A percentile compares a stretch with the other conserved stretches of the same genome.
Evolutionary conservation across 2,797 vertebrate genomes (phyloP).

Genomic region (Amphiprion clarkii): DNA sequence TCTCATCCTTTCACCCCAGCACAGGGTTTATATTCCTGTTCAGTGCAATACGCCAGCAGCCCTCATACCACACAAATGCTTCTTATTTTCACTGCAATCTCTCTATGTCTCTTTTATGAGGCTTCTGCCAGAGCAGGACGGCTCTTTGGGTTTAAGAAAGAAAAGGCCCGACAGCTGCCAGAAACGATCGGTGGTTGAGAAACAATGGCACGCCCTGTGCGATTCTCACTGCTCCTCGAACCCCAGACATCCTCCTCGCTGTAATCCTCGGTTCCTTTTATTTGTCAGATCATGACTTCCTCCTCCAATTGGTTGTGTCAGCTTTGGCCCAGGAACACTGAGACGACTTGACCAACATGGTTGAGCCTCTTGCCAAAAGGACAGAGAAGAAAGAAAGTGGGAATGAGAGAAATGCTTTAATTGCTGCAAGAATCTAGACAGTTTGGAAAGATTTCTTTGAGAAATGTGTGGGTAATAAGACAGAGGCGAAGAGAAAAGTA

Average conservation of each 20-base stretch:
- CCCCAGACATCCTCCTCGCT: slow-evolving; percentile 76
- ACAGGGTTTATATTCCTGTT: slow-evolving; percentile 72
- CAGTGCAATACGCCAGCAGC: slow-evolving; percentile 69
- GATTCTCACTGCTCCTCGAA: slow-evolving; percentile 78
- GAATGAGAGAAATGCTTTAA: slow-evolving; percentile 84
- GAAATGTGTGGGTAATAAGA: slow-evolving; percentile 79
- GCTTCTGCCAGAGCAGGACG: slow-evolving; percentile 74
- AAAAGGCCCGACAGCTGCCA: slow-evolving; percentile 78
- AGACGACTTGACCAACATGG: slow-evolving; percentile 84
- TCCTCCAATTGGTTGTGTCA: slow-evolving; percentile 83
- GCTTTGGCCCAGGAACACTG: slow-evolving; percentile 77
- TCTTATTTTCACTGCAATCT: slow-evolving; percentile 82
- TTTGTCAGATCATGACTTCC: slow-evolving; percentile 81
- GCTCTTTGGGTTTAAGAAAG: slow-evolving; percentile 73
- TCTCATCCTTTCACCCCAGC: slow-evolving; percentile 67
- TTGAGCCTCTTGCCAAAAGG: slow-evolving; percentile 75
- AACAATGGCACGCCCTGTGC: slow-evolving; percentile 86
- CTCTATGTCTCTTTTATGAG: slow-evolving; percentile 77
- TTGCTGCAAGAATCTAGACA: slow-evolving; percentile 82
- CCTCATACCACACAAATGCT: slow-evolving; percentile 82
- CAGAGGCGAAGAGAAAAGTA: slow-evolving; percentile 62
- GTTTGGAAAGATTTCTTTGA: slow-evolving; percentile 77
- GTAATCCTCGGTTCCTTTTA: slow-evolving; percentile 81
- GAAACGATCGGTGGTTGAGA: slow-evolving; percentile 77
- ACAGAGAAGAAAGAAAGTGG: slow-evolving; percentile 73